phyloP scores from a whole-genome alignment of 2,113 vertebrate genomes.

The Engystomops pustulosus region DNA sequence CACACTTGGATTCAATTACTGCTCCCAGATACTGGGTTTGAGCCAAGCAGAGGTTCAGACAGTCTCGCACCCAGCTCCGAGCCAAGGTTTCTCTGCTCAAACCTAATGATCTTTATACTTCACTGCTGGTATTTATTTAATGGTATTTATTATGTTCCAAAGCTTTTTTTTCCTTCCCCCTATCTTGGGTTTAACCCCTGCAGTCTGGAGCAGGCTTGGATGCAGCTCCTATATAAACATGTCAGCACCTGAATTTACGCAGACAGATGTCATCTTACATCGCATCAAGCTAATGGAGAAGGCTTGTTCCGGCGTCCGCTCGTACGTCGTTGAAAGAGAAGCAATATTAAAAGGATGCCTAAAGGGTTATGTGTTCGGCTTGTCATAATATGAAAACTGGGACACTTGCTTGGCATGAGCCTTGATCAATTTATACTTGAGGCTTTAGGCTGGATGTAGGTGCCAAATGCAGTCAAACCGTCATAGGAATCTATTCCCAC shows the following conservation, averaged over 20 bases:
- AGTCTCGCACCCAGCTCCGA: slow-evolving; percentile 36
- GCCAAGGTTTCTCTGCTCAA: slow-evolving; percentile 44
- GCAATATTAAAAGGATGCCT: neutral
- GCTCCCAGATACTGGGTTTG: slow-evolving; percentile 43
- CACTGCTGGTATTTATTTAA: slow-evolving; percentile 49
- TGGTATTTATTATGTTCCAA: slow-evolving; percentile 25
- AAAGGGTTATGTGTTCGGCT: neutral
- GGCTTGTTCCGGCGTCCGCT: neutral
- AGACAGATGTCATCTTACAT: neutral
- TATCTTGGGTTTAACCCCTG: slow-evolving; percentile 28
- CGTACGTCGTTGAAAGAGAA: neutral
- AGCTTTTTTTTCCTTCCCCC: neutral
- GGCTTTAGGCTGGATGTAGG: neutral
- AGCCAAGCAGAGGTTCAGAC: slow-evolving; percentile 44
- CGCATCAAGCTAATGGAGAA: neutral
- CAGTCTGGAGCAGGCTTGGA: neutral
- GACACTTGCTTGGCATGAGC: neutral
- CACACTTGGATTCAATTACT: slow-evolving; percentile 51
- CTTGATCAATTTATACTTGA: slow-evolving; percentile 8
- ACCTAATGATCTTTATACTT: slow-evolving; percentile 47
- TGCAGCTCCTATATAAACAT: neutral
- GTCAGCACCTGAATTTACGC: neutral
- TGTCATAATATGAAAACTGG: slow-evolving; percentile 1
- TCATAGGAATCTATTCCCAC: neutral
- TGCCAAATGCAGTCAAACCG: slow-evolving; percentile 9